Base-by-base conservation (phyloP, 2,797 vertebrate genomes). In the Chaetodon trifasciatus region DNA sequence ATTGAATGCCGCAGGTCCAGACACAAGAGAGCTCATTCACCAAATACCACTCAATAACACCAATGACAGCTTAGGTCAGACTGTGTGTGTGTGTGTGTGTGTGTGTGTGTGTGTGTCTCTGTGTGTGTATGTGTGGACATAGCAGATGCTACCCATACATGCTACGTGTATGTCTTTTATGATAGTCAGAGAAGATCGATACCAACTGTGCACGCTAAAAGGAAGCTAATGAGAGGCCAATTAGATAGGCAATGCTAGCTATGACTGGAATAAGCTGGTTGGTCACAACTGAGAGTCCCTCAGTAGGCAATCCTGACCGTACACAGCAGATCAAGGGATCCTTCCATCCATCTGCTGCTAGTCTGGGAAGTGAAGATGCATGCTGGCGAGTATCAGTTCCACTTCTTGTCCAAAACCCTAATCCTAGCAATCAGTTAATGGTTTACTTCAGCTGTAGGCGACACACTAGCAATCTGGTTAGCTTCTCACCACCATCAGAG, bases 41-140 rank as follows among this genome's bases (percentile, higher is more conserved):
- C 55, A 83, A 77, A 74, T n/a, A 70, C 49, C 23, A 53, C 53
- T 77, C 55, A 84, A 69, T 82, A 80, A 86, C 77, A 70, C 32
- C 40, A 53, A 28, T 68, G 82, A 82, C 76, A 72, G 76, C 28
- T 70, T 56, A 76, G 75, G 83, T 81, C 83, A 81, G 37, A 12
- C 37, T 69, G 74, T 17, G 42, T 64, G 4, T 58, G 28, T 53
- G 67, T 39, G 32, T 65, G 49, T 72, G 46, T 64, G 67, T 23
- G 12, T 46, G 47, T 44, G 60, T 49, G 11, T 72, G 6, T 39
- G 11, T 58, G 16, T 58, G 8, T n/a, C 1, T 57, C 40, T 44
- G 60, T 47, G 11, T 72, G 6, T 40, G 11, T 58, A 15, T 58
- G 9, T n/a, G 2, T 57, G 37, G 28, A 32, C 28, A 10, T 23